Evolutionary conservation across 53 echinoderm and acorn worm genomes (phyloP).

Genomic region (Pentamera pediparva): DNA sequence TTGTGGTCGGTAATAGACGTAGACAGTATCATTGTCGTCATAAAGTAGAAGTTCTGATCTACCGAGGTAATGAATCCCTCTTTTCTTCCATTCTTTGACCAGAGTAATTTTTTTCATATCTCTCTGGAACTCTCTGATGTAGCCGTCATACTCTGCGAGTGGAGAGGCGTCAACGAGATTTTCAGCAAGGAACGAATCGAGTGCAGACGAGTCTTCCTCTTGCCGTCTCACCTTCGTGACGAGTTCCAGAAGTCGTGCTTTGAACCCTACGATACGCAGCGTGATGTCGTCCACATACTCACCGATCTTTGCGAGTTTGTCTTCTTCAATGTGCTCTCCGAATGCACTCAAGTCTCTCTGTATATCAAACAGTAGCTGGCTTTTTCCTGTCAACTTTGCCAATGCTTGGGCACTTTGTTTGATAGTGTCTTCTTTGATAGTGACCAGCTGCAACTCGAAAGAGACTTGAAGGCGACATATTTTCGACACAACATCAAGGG

Average conservation of each 20-base stretch:
- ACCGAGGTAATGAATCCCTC: conserved; percentile 12
- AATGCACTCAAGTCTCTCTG: not conserved
- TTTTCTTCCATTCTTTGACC: conserved; percentile 5
- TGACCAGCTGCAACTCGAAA: not conserved
- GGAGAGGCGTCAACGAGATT: too few species aligned
- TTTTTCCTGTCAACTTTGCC: not conserved
- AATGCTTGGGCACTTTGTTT: too few species aligned
- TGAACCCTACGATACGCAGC: not conserved
- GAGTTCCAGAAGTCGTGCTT: too few species aligned
- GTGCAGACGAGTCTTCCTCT: too few species aligned
- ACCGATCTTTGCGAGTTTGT: not conserved
- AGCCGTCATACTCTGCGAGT: too few species aligned
- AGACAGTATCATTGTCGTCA: conserved; percentile 2
- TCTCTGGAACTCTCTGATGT: too few species aligned
- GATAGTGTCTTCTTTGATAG: conserved; percentile 6
- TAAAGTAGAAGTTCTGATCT: not conserved
- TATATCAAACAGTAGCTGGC: conserved; percentile 2
- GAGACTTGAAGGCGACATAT: not conserved
- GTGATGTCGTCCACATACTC: not conserved
- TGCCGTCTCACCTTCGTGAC: too few species aligned
- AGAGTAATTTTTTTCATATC: not conserved
- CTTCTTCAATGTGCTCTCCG: not conserved
- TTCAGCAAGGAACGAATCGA: too few species aligned
- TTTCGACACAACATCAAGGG: not conserved
- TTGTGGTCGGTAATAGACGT: conserved; percentile 7